These are phyloP conservation scores for Anagyrus pseudococci DNA, from an alignment of 2,888 invertebrate genomes.

Conservation along the genomic window DNA sequence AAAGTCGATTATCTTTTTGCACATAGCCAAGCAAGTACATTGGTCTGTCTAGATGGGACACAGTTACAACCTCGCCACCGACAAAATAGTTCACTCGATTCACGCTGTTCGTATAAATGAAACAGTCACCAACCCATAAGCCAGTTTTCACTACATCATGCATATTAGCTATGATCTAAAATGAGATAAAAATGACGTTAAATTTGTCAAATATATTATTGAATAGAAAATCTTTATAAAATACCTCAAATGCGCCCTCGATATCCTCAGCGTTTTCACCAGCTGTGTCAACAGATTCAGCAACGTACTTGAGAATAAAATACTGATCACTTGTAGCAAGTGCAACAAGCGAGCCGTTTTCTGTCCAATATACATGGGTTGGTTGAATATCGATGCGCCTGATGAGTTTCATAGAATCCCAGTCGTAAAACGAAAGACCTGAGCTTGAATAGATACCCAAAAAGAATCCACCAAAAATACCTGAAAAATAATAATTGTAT, in stretches of 20 bases:
- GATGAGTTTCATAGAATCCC: slow-evolving; percentile 92
- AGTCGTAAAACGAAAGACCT: slow-evolving; percentile 92
- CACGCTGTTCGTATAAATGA: slow-evolving; percentile 97
- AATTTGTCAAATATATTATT: not conserved
- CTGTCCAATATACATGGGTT: slow-evolving; percentile 94
- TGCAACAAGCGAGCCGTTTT: slow-evolving; percentile 91
- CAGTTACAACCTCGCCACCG: slow-evolving; percentile 98
- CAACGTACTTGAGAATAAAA: slow-evolving; percentile 89
- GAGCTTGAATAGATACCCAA: slow-evolving; percentile 91
- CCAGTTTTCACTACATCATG: slow-evolving; percentile 94
- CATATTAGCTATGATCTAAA: slow-evolving; percentile 82
- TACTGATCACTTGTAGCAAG: slow-evolving; percentile 95
- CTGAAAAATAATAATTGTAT: slow-evolving; percentile 57
- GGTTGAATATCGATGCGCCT: slow-evolving; percentile 97
- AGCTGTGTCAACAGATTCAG: slow-evolving; percentile 80
- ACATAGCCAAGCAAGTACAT: slow-evolving; percentile 97
- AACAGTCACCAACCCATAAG: slow-evolving; percentile 98
- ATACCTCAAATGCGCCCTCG: slow-evolving; percentile 94
- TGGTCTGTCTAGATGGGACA: slow-evolving; percentile 95
- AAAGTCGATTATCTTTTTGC: slow-evolving; percentile 93
- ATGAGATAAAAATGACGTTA: slow-evolving; percentile 3
- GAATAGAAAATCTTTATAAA: not conserved
- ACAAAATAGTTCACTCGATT: slow-evolving; percentile 99
- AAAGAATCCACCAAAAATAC: slow-evolving; percentile 89
- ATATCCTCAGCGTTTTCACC: slow-evolving; percentile 81